Conservation (phyloP, 2,888 invertebrate genomes). For the Ptychoptera contaminata region DNA sequence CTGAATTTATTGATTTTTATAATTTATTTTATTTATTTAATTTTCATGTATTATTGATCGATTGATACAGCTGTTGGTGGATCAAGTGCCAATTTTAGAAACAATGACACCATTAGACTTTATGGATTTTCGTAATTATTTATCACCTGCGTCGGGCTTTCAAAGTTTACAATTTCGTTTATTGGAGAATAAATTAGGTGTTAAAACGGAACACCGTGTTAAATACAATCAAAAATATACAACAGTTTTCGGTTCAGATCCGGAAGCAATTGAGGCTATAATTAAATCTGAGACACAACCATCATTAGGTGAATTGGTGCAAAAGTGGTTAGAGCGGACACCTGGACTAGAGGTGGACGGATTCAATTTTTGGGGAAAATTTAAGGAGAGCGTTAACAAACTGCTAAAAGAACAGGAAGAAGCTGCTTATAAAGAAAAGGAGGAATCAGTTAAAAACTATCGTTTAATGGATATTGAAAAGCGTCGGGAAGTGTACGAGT, state of each 20-base stretch:
- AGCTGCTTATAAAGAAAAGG: constrained; percentile 44
- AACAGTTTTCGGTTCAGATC: constrained; percentile 66
- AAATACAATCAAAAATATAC: constrained; percentile 89
- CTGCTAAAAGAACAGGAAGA: constrained; percentile 54
- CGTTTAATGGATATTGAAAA: constrained; percentile 61
- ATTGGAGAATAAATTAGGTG: constrained; percentile 82
- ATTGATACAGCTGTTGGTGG: constrained; percentile 63
- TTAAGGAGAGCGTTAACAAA: constrained; percentile 52
- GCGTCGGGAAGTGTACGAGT: constrained; percentile 69
- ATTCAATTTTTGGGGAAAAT: constrained; percentile 92
- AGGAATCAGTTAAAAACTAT: constrained; percentile 45
- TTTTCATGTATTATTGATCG: too few species aligned
- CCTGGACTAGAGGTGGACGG: constrained; percentile 74
- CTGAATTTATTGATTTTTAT: too few species aligned
- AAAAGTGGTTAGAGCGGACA: constrained; percentile 87
- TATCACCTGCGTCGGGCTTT: constrained; percentile 94
- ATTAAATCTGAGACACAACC: constrained; percentile 68
- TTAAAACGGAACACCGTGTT: constrained; percentile 70
- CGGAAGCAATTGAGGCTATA: constrained; percentile 38
- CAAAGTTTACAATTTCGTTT: constrained; percentile 93
- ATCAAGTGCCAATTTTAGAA: constrained; percentile 94
- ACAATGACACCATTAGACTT: constrained; percentile 99
- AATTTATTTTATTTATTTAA: too few species aligned
- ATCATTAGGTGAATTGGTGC: constrained; percentile 70
- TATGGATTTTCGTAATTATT: constrained; percentile 88